Evolutionary conservation across 2,888 invertebrate species (phyloP).

Genomic region (Mayetiola destructor): DNA sequence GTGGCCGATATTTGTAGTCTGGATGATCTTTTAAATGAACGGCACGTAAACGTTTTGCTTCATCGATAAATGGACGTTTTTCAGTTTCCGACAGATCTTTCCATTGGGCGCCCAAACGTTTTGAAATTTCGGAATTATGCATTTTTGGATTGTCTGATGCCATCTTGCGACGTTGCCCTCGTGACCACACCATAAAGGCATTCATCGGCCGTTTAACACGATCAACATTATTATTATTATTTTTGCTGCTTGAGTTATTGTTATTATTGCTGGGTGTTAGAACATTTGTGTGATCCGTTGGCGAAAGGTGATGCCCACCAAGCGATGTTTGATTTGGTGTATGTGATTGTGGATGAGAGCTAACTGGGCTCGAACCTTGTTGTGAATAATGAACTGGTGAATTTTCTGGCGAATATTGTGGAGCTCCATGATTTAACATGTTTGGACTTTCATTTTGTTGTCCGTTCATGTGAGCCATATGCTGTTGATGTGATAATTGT

Average conservation of each 20-base stretch:
- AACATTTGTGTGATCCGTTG: conserved; percentile 38
- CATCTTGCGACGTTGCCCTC: conserved; percentile 96
- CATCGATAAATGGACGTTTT: conserved; percentile 97
- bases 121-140: conserved; percentile 98
- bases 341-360: not conserved
- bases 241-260: conserved; percentile 55
- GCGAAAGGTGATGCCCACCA: conserved; percentile 33
- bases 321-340: conserved; percentile 25
- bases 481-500: conserved; percentile 49
- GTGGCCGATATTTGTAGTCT: conserved; percentile 94
- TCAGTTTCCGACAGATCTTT: conserved; percentile 88
- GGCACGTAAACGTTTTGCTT: conserved; percentile 90
- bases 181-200: conserved; percentile 99
- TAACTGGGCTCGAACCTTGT: conserved; percentile 33
- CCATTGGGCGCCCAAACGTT: conserved; percentile 95
- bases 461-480: conserved; percentile 35
- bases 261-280: conserved; percentile 45
- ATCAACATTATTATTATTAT: conserved; percentile 68
- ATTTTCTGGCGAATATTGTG: conserved; percentile 27
- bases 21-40: conserved; percentile 99
- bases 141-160: conserved; percentile 98
- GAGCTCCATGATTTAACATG: conserved; percentile 19
- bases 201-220: conserved; percentile 99
- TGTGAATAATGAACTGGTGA: conserved; percentile 30
- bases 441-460: conserved; percentile 26